Base-by-base conservation (phyloP, 2,113 vertebrate species). In the Sakesphorus luctuosus region DNA sequence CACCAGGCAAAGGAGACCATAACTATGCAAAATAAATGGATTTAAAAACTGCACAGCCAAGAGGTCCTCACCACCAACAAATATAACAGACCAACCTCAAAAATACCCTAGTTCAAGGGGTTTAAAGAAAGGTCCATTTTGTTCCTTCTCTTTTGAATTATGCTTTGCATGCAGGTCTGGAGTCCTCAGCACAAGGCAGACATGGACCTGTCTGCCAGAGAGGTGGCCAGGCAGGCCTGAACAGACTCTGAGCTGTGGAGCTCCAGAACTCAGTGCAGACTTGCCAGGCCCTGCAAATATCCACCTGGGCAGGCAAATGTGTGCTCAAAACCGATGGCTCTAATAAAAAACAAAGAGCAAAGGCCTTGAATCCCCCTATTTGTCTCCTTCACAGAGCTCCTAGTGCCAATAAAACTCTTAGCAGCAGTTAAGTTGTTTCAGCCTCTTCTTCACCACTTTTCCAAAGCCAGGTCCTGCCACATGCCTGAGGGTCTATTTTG, bases 341-440 rank as follows among this genome's bases (percentile, higher is more conserved):
- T 67, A 93, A 89, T 74, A 86, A 88, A 85, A 94, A 25, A 12
- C 46, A 46, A 71, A 55, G 47, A 75, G 89, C 52, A 86, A 74
- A 84, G 52, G 52, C 52, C 53, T 58, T 4, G 1, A 65, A 69
- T 53, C 36, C 25, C 29, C 28, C 35, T 18, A 9, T 68, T 50
- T 56, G 47, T 83, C 67, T 81, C 40, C 10, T 69, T 85, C 67
- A 25, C 62, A 69, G 66, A 79, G 53, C 62, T 93, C 49, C 87
- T 56, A 8, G 72, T 62, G 44, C 88, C 53, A 93, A 89, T 94
- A 92, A 96, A 93, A 55, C 59, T 40, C 88, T 61, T 11, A 19
- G 62, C 1, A 67, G 63, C 4, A 5, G 55, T 47, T n/a, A 67
- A 47, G 74, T 68, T 65, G 35, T 50, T 91, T 56, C 75, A 87